Base-by-base conservation (phyloP, 2,797 vertebrate genomes). In the Crax fasciolata region DNA sequence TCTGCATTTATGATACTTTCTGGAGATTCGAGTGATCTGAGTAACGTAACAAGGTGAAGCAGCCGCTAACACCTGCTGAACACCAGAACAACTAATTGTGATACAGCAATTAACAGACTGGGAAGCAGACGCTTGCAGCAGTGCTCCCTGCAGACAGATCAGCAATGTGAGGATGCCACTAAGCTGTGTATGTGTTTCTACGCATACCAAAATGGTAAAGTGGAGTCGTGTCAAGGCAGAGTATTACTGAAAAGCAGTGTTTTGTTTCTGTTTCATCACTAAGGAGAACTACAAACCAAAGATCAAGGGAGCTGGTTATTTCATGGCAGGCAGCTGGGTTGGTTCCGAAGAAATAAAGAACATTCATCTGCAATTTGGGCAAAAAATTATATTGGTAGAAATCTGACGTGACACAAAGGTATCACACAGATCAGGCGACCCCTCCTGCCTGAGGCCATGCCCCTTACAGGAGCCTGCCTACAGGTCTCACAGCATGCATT, bases 381-480 rank as follows among this genome's bases (percentile, higher is more conserved):
- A 10, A 28, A 62, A 35, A 27, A 11, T 0, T 18, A 15, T 0
- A 1, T 2, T 12, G 5, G 24, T 23, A 51, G 58, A 62, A 43
- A 24, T 32, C 27, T 55, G 39, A n/a, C 68, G 39, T 9, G 13
- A 57, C 32, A 24, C 23, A 21, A 3, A 51, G 6, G 7, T 6
- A 27, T 16, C 23, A 35, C 43, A 20, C 2, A 58, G 24, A 21
- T 7, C 35, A 58, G 25, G 23, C 16, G 13, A 48, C 7, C 72
- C 75, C 15, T 39, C 23, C 12, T 61, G 18, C 30, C n/a, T 83
- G 67, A 58, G 11, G 27, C 25, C 28, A 5, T 12, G 46, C 5
- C 6, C n/a, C 62, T 65, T 68, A 16, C 10, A 59, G 5, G 8
- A 39, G 10, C 30, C 28, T 35, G 35, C 35, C 35, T 32, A 23